Conservation (phyloP, 2,113 vertebrate genomes). For the Microcebus tavaratra region DNA sequence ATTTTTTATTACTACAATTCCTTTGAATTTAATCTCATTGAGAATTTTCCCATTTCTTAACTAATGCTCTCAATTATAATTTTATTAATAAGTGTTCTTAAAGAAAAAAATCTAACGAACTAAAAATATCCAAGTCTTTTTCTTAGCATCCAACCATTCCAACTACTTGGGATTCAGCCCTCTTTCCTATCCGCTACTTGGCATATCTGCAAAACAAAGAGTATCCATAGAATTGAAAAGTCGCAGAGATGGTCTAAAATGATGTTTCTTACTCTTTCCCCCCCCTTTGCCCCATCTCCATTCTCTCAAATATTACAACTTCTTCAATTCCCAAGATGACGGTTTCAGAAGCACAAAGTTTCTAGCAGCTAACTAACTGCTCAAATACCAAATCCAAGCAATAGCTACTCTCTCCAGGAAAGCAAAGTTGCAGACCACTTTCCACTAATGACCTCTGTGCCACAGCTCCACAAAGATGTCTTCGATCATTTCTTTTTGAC, state of each 20-base stretch:
- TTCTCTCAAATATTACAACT: background rate
- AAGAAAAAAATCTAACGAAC: background rate
- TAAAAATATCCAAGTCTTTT: background rate
- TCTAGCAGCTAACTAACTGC: background rate
- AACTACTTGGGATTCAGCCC: background rate
- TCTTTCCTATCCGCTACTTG: background rate
- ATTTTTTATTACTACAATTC: background rate
- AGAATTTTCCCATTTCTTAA: background rate
- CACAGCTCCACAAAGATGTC: background rate
- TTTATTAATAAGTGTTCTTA: background rate
- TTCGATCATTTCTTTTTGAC: background rate
- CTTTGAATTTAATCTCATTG: conserved; percentile 6
- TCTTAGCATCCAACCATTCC: background rate
- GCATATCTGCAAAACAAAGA: background rate
- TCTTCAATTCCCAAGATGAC: background rate
- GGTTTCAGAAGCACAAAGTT: background rate
- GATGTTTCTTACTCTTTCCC: background rate
- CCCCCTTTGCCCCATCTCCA: background rate
- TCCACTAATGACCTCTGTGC: background rate
- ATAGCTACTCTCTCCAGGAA: background rate
- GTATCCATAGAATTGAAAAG: background rate
- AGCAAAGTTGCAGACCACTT: background rate
- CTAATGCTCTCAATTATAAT: background rate
- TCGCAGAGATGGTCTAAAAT: background rate
- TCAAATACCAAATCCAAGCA: background rate